Evolutionary conservation across 37 sponge, comb jelly and placozoan genomes (phyloP).

Genomic region (Diacarnus erythraeanus): DNA sequence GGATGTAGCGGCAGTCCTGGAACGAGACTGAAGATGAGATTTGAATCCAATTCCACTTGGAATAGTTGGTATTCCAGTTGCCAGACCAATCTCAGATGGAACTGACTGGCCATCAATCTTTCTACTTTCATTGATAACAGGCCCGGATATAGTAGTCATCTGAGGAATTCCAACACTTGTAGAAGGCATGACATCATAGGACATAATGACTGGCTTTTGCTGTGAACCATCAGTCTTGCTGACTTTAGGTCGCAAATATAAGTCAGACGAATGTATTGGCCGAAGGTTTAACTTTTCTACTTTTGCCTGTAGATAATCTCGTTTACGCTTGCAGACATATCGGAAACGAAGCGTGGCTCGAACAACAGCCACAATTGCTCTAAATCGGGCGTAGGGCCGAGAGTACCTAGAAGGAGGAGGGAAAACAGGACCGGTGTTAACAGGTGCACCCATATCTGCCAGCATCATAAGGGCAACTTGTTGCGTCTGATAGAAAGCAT

Average conservation of each 20-base stretch:
- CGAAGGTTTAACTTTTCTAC: constrained; percentile 2
- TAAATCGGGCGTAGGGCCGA: constrained; percentile 24
- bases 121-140: background rate
- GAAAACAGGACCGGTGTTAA: background rate
- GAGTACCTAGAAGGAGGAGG: background rate
- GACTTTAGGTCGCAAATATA: background rate
- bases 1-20: background rate
- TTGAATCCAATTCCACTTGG: background rate
- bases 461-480: constrained; percentile 59
- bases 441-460: constrained; percentile 64
- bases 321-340: constrained; percentile 21
- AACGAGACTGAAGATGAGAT: background rate
- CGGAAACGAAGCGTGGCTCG: constrained; percentile 39
- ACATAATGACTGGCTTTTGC: too few relatives aligned
- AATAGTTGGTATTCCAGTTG: background rate
- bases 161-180: background rate
- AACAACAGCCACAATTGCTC: constrained; percentile 19
- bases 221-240: too few relatives aligned
- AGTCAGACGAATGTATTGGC: background rate
- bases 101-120: background rate
- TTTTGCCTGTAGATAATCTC: constrained; percentile 26
- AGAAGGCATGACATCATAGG: too few relatives aligned
- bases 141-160: background rate
- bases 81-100: background rate
- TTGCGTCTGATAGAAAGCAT: constrained; percentile 68